Evolutionary conservation across 2,113 vertebrate species (phyloP), one percentile per base, ranked within the genome.

Genomic region (Nothoprocta perdicaria): DNA sequence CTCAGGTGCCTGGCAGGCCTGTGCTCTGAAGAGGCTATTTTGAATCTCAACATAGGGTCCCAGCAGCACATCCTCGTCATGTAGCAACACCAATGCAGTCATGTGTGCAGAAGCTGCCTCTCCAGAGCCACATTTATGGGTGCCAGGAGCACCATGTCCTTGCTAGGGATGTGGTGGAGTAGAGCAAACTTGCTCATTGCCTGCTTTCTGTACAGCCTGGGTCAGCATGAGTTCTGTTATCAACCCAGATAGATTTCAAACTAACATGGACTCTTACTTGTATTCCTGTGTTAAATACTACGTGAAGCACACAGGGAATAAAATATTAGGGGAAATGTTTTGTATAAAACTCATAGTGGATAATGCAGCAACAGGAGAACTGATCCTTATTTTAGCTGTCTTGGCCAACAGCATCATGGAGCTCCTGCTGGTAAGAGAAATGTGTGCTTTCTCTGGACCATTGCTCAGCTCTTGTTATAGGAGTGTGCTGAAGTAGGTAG

Each of bases 151-250:
- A 53, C 77, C 67, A 86, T 80, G 93, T 82, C 33, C 31, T 89
- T 29, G 67, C 74, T 27, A 76, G 67, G 60, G 95, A 85, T 81
- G 60, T 66, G 84, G 60, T 82, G 78, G 63, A 90, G 68, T 66
- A 69, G 73, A 92, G 75, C 75, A 65, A 90, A 53, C 92, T 92
- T 84, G 71, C n/a, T 84, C 67, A 73, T 87, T 79, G 79, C 58
- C 77, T 6, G 17, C 61, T 84, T 94, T 73, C 78, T 76, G 21
- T 80, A 46, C 53, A 92, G 80, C 81, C 73, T 88, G 17, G n/a
- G 26, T 94, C 77, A 90, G 74, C 53, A 50, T 65, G 65, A 63
- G 23, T 22, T 85, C 5, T 4, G 27, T 85, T 79, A 91, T 65
- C 61, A 71, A 86, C 61, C 14, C 52, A 81, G 87, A 78, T 15